Percentiles rank a stretch among this genome's conserved stretches.
These are phyloP conservation scores for Poeciliopsis paucimaculata DNA, from an alignment of 2,797 vertebrate genomes.

Conservation along the genomic window DNA sequence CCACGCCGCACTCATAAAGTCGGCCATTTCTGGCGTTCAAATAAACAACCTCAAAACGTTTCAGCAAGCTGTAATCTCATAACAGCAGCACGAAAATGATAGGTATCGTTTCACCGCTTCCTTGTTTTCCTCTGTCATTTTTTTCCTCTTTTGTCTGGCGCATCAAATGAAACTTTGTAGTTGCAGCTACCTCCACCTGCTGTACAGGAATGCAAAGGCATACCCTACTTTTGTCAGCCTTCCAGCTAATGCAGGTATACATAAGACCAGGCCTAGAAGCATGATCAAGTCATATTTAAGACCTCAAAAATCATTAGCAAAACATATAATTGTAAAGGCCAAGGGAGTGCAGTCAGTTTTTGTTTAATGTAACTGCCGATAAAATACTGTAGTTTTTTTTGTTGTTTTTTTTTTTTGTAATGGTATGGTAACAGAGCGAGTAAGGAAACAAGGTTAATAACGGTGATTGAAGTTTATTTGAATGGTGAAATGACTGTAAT, in stretches of 20 bases:
- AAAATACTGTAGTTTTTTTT: too few species aligned
- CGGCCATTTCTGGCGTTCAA: background rate
- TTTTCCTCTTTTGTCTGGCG: constrained; percentile 7
- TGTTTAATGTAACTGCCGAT: too few species aligned
- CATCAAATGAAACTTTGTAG: background rate
- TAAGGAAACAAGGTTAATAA: too few species aligned
- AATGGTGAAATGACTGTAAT: too few species aligned
- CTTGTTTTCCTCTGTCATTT: constrained; percentile 6
- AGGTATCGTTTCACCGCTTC: constrained; percentile 9
- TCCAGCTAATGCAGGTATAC: background rate
- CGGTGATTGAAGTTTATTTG: too few species aligned
- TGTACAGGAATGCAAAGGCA: constrained; percentile 26
- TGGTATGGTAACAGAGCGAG: too few species aligned
- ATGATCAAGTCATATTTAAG: background rate
- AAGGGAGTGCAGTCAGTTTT: too few species aligned
- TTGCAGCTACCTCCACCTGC: constrained; percentile 36
- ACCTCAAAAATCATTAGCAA: background rate
- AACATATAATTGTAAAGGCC: background rate
- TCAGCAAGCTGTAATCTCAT: background rate
- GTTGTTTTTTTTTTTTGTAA: too few species aligned
- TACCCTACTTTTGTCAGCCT: background rate
- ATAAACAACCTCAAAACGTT: background rate
- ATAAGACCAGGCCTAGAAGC: background rate
- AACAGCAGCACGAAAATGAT: background rate
- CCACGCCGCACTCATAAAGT: background rate